phyloP scores from a whole-genome alignment of 2,113 vertebrate genomes.

The Nothobranchius kuhntae region DNA sequence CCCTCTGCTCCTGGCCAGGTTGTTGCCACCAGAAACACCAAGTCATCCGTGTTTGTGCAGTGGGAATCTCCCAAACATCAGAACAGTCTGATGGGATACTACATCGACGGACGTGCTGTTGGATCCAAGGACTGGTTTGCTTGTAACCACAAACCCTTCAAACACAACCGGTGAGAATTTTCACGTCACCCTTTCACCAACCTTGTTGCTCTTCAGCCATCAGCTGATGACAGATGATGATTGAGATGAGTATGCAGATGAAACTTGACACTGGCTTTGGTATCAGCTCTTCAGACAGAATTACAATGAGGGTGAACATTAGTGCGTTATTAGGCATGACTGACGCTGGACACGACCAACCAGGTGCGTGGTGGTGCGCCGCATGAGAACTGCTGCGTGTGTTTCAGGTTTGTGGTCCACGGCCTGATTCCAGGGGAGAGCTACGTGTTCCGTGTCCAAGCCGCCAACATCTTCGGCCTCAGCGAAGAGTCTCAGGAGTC shows the following conservation, averaged over 20 bases:
- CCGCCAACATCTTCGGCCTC: constrained; percentile 87
- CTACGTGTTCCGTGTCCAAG: constrained; percentile 93
- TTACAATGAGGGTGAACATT: no score
- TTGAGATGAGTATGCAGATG: no score
- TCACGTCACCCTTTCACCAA: no score
- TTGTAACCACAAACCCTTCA: constrained; percentile 93
- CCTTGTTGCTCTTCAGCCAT: no score
- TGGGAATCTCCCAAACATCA: constrained; percentile 87
- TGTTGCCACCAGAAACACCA: constrained; percentile 89
- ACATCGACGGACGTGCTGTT: constrained; percentile 86
- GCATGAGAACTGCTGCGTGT: background rate
- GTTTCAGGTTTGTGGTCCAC: constrained; percentile 91
- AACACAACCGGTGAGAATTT: constrained; percentile 84
- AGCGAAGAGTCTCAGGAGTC: constrained; percentile 96
- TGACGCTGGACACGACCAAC: no score
- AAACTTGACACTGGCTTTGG: no score
- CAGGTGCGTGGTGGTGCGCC: no score
- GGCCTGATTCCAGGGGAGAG: constrained; percentile 88
- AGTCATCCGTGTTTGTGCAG: constrained; percentile 91
- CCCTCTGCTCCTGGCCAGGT: constrained; percentile 89
- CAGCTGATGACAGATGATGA: no score
- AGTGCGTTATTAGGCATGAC: no score
- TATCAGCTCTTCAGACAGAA: background rate
- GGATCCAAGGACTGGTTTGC: constrained; percentile 89
- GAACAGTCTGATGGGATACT: constrained; percentile 91